phyloP scores from a whole-genome alignment of 2,888 invertebrate genomes.

The Ptycholaimellus sp. region DNA sequence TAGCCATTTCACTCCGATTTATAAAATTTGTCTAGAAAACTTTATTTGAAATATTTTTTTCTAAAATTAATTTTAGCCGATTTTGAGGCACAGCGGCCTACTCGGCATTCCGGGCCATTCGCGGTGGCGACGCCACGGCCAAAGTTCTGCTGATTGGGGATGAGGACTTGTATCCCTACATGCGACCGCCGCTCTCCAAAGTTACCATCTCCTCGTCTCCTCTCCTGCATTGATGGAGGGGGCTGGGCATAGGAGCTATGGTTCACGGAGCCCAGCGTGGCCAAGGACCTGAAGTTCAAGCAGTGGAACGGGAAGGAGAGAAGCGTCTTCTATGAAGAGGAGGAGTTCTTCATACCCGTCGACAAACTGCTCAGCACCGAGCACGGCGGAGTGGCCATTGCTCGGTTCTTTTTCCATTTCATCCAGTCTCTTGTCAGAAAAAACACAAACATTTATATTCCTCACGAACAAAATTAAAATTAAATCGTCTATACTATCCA shows the following conservation, averaged over 20 bases:
- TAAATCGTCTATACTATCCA: no score
- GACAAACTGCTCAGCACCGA: conserved; percentile 36
- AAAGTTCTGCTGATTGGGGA: conserved; percentile 47
- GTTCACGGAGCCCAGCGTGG: conserved; percentile 42
- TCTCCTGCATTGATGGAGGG: no score
- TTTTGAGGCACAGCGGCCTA: conserved; percentile 33
- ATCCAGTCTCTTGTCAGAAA: no score
- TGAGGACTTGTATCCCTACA: conserved; percentile 63
- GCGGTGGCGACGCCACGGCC: conserved; percentile 30
- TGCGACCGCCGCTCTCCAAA: conserved; percentile 84
- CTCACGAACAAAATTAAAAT: no score
- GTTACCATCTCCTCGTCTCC: no score
- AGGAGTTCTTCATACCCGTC: conserved; percentile 49
- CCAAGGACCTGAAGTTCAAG: conserved; percentile 46
- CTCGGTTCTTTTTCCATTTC: no score
- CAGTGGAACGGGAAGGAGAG: conserved; percentile 73
- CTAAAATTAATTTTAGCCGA: no score
- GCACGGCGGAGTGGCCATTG: conserved; percentile 64
- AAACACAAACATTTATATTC: no score
- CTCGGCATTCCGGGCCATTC: conserved; percentile 31
- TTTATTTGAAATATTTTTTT: no score
- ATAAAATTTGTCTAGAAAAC: no score
- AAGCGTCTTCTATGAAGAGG: conserved; percentile 43
- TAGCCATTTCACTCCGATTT: no score
- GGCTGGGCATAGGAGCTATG: no score